phyloP scores from a whole-genome alignment of 2,888 invertebrate genomes.

The Arctia plantaginis region DNA sequence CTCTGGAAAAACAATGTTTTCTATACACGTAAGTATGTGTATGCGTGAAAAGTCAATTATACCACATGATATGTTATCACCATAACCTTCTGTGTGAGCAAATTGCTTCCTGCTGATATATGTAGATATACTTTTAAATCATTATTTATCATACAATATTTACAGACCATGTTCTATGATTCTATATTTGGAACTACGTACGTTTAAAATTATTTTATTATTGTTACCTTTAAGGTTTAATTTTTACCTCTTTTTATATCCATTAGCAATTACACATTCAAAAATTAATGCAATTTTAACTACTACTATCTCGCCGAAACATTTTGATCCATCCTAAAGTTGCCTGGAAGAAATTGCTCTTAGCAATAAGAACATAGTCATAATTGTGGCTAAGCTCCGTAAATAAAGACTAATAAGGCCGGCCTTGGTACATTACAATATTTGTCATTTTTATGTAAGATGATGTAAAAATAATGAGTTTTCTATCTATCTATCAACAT shows the following conservation, averaged over 20 bases:
- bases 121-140: slow-evolving; percentile 57
- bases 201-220: slow-evolving; percentile 21
- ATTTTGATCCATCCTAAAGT: too few relatives aligned
- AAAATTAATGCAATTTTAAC: too few relatives aligned
- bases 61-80: slow-evolving; percentile 72
- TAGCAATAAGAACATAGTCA: too few relatives aligned
- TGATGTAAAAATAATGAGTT: too few relatives aligned
- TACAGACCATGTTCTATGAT: slow-evolving; percentile 13
- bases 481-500: too few relatives aligned
- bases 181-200: slow-evolving; percentile 27
- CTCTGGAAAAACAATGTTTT: slow-evolving; percentile 9
- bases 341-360: too few relatives aligned
- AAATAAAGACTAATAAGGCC: too few relatives aligned
- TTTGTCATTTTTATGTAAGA: too few relatives aligned
- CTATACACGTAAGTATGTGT: slow-evolving; percentile 24
- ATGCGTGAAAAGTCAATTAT: slow-evolving; percentile 37
- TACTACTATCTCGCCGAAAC: too few relatives aligned
- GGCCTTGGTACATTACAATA: too few relatives aligned
- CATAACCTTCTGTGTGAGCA: slow-evolving; percentile 79
- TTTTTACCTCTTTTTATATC: neutral
- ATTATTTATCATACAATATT: slow-evolving; percentile 45
- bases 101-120: slow-evolving; percentile 82
- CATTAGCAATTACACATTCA: too few relatives aligned
- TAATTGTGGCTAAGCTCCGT: too few relatives aligned
- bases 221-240: neutral